A percentile compares a stretch with the other conserved stretches of the same genome.
Conservation (phyloP, 2,113 vertebrate genomes). For the Pseudopipra pipra region DNA sequence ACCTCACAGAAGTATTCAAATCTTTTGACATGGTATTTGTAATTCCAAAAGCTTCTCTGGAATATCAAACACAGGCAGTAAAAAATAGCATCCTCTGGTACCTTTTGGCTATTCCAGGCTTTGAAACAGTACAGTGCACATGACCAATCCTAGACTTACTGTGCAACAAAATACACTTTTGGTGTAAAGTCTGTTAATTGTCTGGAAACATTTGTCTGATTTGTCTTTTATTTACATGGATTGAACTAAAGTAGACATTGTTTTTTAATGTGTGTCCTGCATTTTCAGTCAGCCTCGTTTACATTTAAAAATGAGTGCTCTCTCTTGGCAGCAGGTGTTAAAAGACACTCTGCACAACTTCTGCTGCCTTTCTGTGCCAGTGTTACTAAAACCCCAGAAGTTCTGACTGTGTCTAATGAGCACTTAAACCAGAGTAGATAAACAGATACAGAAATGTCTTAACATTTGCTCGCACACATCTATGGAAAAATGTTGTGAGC, state of each 20-base stretch:
- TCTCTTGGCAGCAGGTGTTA: not conserved
- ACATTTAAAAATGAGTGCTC: not conserved
- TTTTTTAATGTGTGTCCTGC: not conserved
- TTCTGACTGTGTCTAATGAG: not conserved
- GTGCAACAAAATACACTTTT: not conserved
- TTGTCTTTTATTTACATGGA: not conserved
- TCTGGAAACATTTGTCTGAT: not conserved
- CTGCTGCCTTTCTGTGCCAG: not conserved
- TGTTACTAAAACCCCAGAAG: not conserved
- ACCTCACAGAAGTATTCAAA: not conserved
- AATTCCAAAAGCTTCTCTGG: not conserved
- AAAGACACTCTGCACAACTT: not conserved
- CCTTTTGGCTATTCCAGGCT: not conserved
- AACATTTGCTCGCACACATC: not conserved
- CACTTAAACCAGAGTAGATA: not conserved
- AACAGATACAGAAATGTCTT: not conserved
- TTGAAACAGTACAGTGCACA: not conserved
- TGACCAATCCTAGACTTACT: not conserved
- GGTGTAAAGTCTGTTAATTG: not conserved
- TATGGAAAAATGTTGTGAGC: not conserved
- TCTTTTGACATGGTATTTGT: not conserved
- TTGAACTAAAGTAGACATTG: not conserved
- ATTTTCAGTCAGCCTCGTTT: not conserved
- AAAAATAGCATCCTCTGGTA: not conserved
- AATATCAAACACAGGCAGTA: not conserved